Evolutionary conservation across 2,797 vertebrate genomes (phyloP), one percentile per base, ranked within the genome.

Genomic region (Labeo calbasu): DNA sequence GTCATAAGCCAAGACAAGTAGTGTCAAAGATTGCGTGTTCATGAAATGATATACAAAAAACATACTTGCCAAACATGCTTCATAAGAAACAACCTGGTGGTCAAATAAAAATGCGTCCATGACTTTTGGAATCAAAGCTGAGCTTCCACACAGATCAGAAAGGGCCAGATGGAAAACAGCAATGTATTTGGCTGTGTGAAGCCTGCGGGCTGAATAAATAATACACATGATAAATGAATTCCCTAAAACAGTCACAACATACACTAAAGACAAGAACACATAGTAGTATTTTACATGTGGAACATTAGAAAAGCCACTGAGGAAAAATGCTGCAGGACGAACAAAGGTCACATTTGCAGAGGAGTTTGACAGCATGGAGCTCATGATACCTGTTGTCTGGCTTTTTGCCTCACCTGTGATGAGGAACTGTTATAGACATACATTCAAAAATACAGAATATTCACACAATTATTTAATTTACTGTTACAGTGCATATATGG

Each of bases 81-180:
- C 69, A 79, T 81, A 88, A 11, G 78, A 81, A 55, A 86, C 50
- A 1, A 53, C 51, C n/a, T 84, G 86, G 11, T 80, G 50, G 0
- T 82, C 23, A 15, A 88, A 87, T 5, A 88, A 71, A 84, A 85
- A 88, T 19, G 17, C 73, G 4, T 84, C 77, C 2, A 87, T 70
- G 3, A 82, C 1, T 14, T 88, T 84, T 25, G 88, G 86, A 73
- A 88, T 84, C 40, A 88, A 15, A 71, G 77, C 81, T 0, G 87
- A 84, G 59, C 87, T 87, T 25, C 59, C 76, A 57, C 84, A 69
- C 28, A 83, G 40, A 81, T 84, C 76, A 79, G 19, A 40, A 2
- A 84, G 1, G 1, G 43, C 43, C 43, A 46, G 9, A 46, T 46
- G 43, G 1, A 46, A 46, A 46, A 46, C 43, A 46, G 9, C 43